Percentiles rank a stretch among this genome's conserved stretches.
These are phyloP conservation scores for Scaptomyza reducta DNA, from an alignment of 2,888 invertebrate genomes.

Conservation along the genomic window DNA sequence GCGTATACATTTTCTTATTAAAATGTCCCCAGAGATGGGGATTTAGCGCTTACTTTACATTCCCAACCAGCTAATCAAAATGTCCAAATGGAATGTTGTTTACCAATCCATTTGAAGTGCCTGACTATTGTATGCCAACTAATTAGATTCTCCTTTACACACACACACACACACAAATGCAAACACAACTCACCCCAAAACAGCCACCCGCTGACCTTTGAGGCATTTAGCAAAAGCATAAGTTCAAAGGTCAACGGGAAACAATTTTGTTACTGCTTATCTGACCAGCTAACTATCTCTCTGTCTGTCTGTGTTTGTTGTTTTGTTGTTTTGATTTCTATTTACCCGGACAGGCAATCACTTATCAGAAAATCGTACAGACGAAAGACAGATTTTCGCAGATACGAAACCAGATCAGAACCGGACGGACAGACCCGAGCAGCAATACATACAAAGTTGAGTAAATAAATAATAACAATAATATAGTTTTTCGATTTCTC, in stretches of 20 bases:
- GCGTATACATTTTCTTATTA: slow-evolving; percentile 10
- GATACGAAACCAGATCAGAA: slow-evolving; percentile 6
- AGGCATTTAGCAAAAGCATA: slow-evolving; percentile 33
- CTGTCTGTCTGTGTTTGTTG: slow-evolving; percentile 10
- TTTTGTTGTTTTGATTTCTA: slow-evolving; percentile 61
- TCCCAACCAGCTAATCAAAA: slow-evolving; percentile 39
- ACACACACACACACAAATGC: slow-evolving; percentile 1
- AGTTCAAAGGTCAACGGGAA: slow-evolving; percentile 53
- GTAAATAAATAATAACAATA: slow-evolving; percentile 64
- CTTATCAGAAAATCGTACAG: slow-evolving; percentile 51
- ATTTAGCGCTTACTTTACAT: background rate
- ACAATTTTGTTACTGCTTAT: slow-evolving; percentile 44
- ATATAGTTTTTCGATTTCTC: slow-evolving; percentile 30
- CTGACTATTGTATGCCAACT: slow-evolving; percentile 48
- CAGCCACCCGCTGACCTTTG: slow-evolving; percentile 39
- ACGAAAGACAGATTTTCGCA: slow-evolving; percentile 22
- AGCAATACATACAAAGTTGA: slow-evolving; percentile 24
- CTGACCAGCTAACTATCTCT: slow-evolving; percentile 9
- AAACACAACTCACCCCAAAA: too few species aligned
- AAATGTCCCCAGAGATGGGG: slow-evolving; percentile 30
- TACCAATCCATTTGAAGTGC: slow-evolving; percentile 63
- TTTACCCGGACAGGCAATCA: slow-evolving; percentile 65
- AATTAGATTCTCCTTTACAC: slow-evolving; percentile 49
- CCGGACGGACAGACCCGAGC: background rate
- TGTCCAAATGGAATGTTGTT: slow-evolving; percentile 58